These are phyloP conservation scores for Cyanoliseus patagonus DNA, from an alignment of 2,113 vertebrate genomes.

Conservation along the genomic window DNA sequence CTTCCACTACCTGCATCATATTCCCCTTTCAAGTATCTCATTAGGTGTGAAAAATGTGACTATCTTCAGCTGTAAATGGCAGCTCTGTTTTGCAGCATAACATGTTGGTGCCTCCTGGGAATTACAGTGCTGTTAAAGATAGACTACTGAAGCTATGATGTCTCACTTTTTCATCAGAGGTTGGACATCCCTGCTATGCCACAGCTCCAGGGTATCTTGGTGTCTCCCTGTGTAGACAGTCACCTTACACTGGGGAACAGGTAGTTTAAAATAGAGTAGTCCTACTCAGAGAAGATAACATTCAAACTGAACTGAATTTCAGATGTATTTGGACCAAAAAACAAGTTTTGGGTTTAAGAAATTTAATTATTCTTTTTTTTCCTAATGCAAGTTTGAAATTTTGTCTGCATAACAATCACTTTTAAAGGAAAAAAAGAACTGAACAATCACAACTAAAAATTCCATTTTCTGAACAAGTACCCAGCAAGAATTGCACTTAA, in stretches of 20 bases:
- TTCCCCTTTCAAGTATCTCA: background rate
- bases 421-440: conserved; percentile 48
- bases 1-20: background rate
- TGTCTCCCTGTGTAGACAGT: background rate
- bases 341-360: background rate
- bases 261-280: background rate
- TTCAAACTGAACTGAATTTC: background rate
- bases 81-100: background rate
- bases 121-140: background rate
- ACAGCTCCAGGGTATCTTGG: background rate
- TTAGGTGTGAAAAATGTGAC: background rate
- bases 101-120: background rate
- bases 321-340: background rate
- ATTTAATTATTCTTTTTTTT: background rate
- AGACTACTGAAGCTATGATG: background rate
- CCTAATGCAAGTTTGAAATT: conserved; percentile 19
- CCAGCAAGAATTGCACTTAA: background rate
- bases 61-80: background rate
- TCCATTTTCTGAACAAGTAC: conserved; percentile 41
- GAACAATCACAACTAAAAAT: conserved; percentile 45
- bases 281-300: background rate
- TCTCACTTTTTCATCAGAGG: background rate
- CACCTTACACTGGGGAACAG: background rate
- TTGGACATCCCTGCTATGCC: background rate
- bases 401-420: background rate